A percentile compares a stretch with the other conserved stretches of the same genome.
phyloP scores from a whole-genome alignment of 2,888 invertebrate species.

The Pristionchus entomophagus region DNA sequence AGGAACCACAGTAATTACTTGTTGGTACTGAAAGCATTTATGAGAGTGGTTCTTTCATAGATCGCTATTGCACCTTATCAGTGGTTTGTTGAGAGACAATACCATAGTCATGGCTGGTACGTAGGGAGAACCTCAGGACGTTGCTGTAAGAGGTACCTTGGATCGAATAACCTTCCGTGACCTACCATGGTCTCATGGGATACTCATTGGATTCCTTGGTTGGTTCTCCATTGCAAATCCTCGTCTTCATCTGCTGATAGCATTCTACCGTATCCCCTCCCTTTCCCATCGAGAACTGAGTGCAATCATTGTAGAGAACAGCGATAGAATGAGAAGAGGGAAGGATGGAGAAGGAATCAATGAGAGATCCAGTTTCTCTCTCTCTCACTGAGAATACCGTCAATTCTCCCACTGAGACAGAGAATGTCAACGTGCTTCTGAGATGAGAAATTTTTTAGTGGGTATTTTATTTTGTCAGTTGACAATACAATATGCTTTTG shows the following conservation, averaged over 20 bases:
- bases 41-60: background rate
- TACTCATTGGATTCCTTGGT: background rate
- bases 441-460: background rate
- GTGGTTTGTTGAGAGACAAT: background rate
- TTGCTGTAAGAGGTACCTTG: background rate
- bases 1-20: background rate
- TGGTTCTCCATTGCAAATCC: constrained; percentile 16
- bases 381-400: background rate
- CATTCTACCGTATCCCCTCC: background rate
- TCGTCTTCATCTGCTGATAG: background rate
- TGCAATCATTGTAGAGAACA: constrained; percentile 29
- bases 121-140: background rate
- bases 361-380: background rate
- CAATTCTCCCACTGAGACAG: background rate
- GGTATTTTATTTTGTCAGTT: too few relatives aligned
- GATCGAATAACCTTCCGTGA: background rate
- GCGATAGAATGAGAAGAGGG: background rate
- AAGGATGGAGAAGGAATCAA: constrained; percentile 10
- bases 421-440: background rate
- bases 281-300: constrained; percentile 20
- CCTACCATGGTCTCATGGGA: background rate
- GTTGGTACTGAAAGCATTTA: background rate
- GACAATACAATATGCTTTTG: too few relatives aligned
- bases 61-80: background rate
- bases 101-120: background rate